phyloP scores from a whole-genome alignment of 2,888 invertebrate species.

The Netelia virgata region DNA sequence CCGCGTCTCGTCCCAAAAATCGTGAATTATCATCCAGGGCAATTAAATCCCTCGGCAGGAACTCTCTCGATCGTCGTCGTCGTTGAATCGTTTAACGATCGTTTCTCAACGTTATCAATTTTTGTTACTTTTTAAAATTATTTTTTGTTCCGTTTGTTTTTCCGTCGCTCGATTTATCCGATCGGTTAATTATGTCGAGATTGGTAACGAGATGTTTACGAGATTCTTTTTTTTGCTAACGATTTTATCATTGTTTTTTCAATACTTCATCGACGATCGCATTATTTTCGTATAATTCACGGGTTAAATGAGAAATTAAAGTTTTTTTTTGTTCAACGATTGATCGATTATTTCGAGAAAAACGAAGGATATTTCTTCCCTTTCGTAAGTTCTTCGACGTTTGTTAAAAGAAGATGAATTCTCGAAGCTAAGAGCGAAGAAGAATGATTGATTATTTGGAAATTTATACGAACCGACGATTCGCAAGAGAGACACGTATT shows the following conservation, averaged over 20 bases:
- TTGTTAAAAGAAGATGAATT: conserved; percentile 5
- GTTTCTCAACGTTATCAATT: not conserved
- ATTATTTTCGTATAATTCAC: no score
- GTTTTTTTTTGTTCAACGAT: no score
- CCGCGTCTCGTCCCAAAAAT: conserved; percentile 53
- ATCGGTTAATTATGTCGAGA: not conserved
- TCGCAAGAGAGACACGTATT: conserved; percentile 3
- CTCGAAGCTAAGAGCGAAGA: not conserved
- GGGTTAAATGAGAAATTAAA: no score
- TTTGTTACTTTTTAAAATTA: not conserved
- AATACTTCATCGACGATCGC: no score
- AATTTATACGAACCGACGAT: no score
- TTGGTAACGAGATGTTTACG: not conserved
- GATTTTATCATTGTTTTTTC: no score
- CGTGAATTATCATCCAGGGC: conserved; percentile 74
- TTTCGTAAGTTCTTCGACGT: no score
- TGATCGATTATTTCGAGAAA: no score
- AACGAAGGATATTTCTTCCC: no score
- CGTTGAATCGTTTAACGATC: not conserved
- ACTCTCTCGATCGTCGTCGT: no score
- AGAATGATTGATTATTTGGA: not conserved
- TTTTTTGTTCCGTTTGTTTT: no score
- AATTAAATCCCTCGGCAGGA: conserved; percentile 70
- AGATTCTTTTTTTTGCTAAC: not conserved
- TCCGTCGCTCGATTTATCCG: not conserved